Evolutionary conservation across 2,888 invertebrate genomes (phyloP).

Genomic region (Drosophila flavopinicola): DNA sequence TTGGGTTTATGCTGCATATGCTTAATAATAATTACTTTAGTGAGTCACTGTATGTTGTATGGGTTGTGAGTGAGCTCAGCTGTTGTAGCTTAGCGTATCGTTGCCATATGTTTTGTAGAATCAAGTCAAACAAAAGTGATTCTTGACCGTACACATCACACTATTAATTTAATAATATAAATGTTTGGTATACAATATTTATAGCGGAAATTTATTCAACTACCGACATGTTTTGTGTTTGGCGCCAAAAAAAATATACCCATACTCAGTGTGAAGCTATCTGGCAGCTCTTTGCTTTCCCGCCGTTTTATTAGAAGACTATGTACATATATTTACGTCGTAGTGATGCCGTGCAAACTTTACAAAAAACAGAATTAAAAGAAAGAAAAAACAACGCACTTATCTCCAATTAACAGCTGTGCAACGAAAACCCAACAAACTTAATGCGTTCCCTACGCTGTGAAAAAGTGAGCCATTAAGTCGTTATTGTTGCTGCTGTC

Average conservation of each 20-base stretch:
- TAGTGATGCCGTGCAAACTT: constrained; percentile 20
- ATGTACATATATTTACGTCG: constrained; percentile 39
- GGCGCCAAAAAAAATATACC: constrained; percentile 49
- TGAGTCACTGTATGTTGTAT: no score
- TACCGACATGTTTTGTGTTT: constrained; percentile 11
- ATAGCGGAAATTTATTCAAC: neutral
- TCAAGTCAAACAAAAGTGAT: no score
- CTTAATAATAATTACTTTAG: no score
- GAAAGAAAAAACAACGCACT: constrained; percentile 9
- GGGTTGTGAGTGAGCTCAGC: no score
- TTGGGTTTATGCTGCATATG: no score
- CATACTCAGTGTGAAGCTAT: neutral
- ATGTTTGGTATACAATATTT: neutral
- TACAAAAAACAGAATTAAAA: constrained; percentile 10
- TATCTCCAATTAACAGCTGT: neutral
- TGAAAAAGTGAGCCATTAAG: constrained; percentile 38
- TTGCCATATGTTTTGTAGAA: no score
- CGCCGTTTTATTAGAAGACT: constrained; percentile 50
- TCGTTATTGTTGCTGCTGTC: constrained; percentile 26
- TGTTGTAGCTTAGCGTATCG: no score
- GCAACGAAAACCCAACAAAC: constrained; percentile 16
- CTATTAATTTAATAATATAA: constrained; percentile 5
- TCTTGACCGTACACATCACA: constrained; percentile 1
- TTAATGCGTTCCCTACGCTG: constrained; percentile 44
- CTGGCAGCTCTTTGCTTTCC: constrained; percentile 41